A percentile compares a stretch with the other conserved stretches of the same genome.
Evolutionary conservation across 2,797 vertebrate species (phyloP).

Genomic region (Avahi laniger): DNA sequence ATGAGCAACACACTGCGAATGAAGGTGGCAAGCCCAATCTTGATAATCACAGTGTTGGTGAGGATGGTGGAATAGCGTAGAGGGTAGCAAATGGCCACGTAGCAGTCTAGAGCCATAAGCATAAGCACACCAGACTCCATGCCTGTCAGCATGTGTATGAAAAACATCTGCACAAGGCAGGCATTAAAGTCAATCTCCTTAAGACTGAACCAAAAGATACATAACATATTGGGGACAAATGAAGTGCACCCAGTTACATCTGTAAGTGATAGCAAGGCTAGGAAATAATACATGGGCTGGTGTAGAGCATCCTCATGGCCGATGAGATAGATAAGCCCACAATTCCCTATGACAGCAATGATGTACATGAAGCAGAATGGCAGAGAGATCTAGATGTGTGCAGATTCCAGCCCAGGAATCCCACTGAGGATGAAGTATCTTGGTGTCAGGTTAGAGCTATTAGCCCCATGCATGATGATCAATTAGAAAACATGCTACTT

Average conservation of each 20-base stretch:
- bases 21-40: conserved; percentile 75
- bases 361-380: conserved; percentile 58
- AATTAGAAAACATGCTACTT: neutral
- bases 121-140: conserved; percentile 84
- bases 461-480: neutral
- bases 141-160: conserved; percentile 82
- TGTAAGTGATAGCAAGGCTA: conserved; percentile 84
- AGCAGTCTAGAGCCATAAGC: conserved; percentile 85
- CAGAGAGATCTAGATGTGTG: conserved; percentile 58
- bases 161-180: conserved; percentile 74
- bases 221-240: conserved; percentile 83
- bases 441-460: conserved; percentile 27
- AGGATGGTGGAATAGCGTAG: conserved; percentile 82
- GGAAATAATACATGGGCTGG: conserved; percentile 85
- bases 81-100: conserved; percentile 84
- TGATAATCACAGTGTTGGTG: conserved; percentile 77
- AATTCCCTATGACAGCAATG: neutral
- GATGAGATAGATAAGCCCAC: conserved; percentile 50
- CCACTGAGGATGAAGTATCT: conserved; percentile 47
- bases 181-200: conserved; percentile 80
- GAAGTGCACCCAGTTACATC: conserved; percentile 82
- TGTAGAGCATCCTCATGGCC: conserved; percentile 72
- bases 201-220: conserved; percentile 80
- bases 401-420: conserved; percentile 38
- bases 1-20: conserved; percentile 56